phyloP scores from a whole-genome alignment of 2,113 vertebrate species.

The Dromaius novaehollandiae region DNA sequence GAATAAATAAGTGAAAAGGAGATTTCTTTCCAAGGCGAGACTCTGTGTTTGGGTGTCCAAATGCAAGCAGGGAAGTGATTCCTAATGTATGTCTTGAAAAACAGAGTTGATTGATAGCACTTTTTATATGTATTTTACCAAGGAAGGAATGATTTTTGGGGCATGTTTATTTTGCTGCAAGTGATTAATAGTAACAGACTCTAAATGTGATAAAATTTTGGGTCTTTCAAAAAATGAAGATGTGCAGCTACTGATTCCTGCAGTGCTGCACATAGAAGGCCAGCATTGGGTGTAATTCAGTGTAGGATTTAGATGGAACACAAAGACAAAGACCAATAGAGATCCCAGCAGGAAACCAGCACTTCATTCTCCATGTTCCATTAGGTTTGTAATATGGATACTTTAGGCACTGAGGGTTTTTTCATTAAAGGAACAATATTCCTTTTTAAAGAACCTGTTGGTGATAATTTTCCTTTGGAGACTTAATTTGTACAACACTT shows the following conservation, averaged over 20 bases:
- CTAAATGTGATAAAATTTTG: too few species aligned
- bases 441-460: background rate
- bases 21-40: background rate
- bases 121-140: fast-evolving
- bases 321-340: background rate
- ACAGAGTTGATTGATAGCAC: background rate
- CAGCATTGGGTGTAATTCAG: background rate
- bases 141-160: fast-evolving
- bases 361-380: background rate
- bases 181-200: background rate
- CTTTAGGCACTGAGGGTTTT: background rate
- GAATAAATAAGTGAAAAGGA: background rate
- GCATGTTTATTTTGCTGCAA: background rate
- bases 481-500: background rate
- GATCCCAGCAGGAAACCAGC: background rate
- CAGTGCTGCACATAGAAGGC: background rate
- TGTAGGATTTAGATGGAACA: background rate
- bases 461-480: background rate
- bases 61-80: background rate
- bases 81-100: background rate
- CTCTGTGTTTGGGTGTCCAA: fast-evolving
- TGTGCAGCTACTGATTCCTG: background rate
- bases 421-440: background rate
- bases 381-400: background rate
- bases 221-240: background rate